Percentiles rank a stretch among this genome's conserved stretches.
Conservation (phyloP, 2,797 vertebrate species). For the Smutsia gigantea region DNA sequence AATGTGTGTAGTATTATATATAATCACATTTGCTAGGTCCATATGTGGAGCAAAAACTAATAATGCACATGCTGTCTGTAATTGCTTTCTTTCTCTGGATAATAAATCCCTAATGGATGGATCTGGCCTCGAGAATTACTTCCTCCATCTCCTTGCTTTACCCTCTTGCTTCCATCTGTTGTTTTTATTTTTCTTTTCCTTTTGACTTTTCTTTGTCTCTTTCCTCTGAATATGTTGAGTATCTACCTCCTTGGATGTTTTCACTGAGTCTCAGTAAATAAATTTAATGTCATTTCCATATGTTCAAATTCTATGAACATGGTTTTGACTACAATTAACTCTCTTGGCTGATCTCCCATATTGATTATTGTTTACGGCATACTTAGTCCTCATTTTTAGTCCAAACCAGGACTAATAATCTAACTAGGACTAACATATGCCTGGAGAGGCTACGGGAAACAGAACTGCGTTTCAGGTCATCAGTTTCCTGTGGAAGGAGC, state of each 20-base stretch:
- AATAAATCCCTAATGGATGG: slow-evolving; percentile 25
- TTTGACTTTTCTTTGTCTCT: not conserved
- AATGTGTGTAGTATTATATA: not conserved
- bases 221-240: not conserved
- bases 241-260: not conserved
- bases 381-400: not conserved
- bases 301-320: slow-evolving; percentile 13
- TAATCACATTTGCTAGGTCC: not conserved
- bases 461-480: not conserved
- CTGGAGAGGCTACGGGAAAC: not conserved
- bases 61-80: slow-evolving; percentile 33
- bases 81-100: slow-evolving; percentile 27
- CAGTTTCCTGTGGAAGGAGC: not conserved
- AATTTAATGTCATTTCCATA: not conserved
- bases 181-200: not conserved
- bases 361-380: not conserved
- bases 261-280: not conserved
- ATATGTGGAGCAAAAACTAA: not conserved
- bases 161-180: not conserved
- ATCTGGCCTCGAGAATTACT: slow-evolving; percentile 50
- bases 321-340: not conserved
- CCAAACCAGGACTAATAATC: not conserved
- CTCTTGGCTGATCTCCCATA: not conserved
- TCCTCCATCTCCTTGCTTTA: not conserved
- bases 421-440: not conserved